Percentiles rank a stretch among this genome's conserved stretches.
Conservation (phyloP, 1,140 invertebrate genomes). For the Paralvinella palmiformis region DNA sequence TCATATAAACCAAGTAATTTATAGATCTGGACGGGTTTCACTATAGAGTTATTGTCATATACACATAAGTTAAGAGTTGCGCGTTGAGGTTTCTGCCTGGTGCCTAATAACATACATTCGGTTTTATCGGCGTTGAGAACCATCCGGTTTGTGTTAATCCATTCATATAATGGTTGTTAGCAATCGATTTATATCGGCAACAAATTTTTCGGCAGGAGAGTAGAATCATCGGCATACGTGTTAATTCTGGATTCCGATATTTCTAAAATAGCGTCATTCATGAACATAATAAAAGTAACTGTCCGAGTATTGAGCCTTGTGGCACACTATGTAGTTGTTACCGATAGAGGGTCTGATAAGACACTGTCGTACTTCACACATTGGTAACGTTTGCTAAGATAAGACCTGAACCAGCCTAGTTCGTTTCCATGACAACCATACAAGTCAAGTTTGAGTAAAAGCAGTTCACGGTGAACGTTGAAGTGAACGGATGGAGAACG, state of each 20-base stretch:
- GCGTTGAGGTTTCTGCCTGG: not conserved
- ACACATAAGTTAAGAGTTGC: not conserved
- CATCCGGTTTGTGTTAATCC: too few relatives aligned
- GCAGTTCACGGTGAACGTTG: too few relatives aligned
- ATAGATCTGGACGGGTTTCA: not conserved
- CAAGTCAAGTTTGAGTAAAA: too few relatives aligned
- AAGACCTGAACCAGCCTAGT: not conserved
- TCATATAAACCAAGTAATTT: not conserved
- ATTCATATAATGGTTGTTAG: not conserved
- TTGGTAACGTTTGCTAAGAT: not conserved
- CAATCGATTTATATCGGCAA: not conserved
- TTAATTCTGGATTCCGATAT: too few relatives aligned
- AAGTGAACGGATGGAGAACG: too few relatives aligned
- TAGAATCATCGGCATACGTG: not conserved
- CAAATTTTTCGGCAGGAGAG: not conserved
- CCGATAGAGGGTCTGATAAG: not conserved
- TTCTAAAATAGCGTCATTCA: too few relatives aligned
- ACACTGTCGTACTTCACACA: not conserved
- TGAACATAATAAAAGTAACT: too few relatives aligned
- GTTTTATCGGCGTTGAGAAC: too few relatives aligned
- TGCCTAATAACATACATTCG: not conserved
- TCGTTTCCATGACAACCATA: not conserved
- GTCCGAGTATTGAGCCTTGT: too few relatives aligned
- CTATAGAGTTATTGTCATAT: not conserved
- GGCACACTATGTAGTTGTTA: not conserved